Percentiles rank a stretch among this genome's conserved stretches.
Evolutionary conservation across 1,140 invertebrate genomes (phyloP).

Genomic region (Psilanteris sp.): DNA sequence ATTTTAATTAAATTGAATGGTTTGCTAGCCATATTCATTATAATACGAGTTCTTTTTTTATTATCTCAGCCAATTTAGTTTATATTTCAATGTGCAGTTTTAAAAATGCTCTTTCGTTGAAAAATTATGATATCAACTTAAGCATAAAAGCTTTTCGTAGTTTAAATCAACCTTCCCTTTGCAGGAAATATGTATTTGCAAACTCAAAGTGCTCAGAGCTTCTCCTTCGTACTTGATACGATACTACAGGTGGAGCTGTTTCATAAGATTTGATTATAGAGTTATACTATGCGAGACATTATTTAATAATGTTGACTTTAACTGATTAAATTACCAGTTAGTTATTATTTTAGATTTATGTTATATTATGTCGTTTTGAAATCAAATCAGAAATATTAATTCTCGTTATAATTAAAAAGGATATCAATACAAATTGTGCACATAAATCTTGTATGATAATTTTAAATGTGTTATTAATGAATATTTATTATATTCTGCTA

Average conservation of each 20-base stretch:
- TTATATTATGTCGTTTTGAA: too few species aligned
- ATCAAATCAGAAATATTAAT: too few species aligned
- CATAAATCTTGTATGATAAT: too few species aligned
- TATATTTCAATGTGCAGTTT: not conserved
- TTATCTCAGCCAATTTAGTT: not conserved
- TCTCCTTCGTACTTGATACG: slow-evolving; percentile 18
- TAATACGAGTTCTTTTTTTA: not conserved
- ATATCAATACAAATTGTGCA: too few species aligned
- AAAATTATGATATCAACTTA: slow-evolving; percentile 20
- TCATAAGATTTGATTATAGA: slow-evolving; percentile 16
- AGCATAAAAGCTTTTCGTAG: slow-evolving; percentile 27
- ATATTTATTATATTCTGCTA: too few species aligned
- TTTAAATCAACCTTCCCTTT: slow-evolving; percentile 37
- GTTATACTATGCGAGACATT: not conserved
- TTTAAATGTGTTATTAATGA: too few species aligned
- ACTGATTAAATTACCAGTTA: too few species aligned
- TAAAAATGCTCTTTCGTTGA: slow-evolving; percentile 2
- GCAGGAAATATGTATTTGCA: slow-evolving; percentile 11
- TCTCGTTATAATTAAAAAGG: too few species aligned
- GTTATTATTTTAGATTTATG: too few species aligned
- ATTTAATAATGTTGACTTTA: slow-evolving; percentile 3
- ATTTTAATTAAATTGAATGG: not conserved
- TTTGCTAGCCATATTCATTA: not conserved
- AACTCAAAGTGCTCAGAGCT: slow-evolving; percentile 24
- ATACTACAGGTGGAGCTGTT: slow-evolving; percentile 13